Evolutionary conservation across 2,113 vertebrate species (phyloP).

Genomic region (Erinaceus europaeus): DNA sequence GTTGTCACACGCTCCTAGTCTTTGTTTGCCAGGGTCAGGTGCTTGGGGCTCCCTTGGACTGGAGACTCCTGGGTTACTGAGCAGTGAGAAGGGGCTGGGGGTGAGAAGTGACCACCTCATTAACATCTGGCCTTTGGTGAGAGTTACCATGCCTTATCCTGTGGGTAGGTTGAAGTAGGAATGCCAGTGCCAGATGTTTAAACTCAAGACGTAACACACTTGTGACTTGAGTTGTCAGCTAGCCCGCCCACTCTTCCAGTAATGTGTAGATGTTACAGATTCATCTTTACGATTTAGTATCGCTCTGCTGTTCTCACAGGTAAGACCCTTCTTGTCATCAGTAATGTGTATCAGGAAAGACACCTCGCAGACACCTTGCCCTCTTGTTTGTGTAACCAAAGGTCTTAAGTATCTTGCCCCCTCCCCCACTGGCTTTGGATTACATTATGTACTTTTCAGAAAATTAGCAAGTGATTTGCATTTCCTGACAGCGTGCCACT

Average conservation of each 20-base stretch:
- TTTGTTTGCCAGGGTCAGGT: slow-evolving; percentile 24
- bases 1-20: not conserved
- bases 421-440: slow-evolving; percentile 23
- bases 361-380: fast-evolving
- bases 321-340: not conserved
- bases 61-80: not conserved
- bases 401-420: not conserved
- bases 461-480: not conserved
- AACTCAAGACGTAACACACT: not conserved
- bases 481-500: slow-evolving; percentile 32
- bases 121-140: not conserved
- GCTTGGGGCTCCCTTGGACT: not conserved
- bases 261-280: not conserved
- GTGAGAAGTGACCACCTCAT: not conserved
- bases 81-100: not conserved
- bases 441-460: not conserved
- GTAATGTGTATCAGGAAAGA: not conserved
- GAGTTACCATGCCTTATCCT: not conserved
- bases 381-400: not conserved
- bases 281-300: not conserved
- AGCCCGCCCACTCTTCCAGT: not conserved
- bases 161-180: not conserved
- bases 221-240: not conserved
- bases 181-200: not conserved
- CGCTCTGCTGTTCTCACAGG: not conserved